Evolutionary conservation across 2,888 invertebrate genomes (phyloP).

Genomic region (Stenodera caucasica): DNA sequence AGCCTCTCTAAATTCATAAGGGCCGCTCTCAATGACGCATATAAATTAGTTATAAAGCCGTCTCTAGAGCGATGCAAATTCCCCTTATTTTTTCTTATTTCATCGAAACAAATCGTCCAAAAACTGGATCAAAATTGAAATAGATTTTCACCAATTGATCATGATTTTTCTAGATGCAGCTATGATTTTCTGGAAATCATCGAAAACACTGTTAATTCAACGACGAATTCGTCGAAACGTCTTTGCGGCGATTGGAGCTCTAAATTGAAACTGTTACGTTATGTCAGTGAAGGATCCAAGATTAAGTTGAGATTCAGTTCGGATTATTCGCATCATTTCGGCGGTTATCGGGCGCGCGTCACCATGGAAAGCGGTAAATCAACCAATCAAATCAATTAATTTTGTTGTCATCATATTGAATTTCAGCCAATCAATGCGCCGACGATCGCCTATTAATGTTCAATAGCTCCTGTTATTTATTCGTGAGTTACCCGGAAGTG

Average conservation of each 20-base stretch:
- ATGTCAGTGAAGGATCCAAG: conserved; percentile 65
- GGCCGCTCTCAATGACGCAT: too few species aligned
- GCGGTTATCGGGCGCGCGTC: conserved; percentile 73
- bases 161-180: conserved; percentile 65
- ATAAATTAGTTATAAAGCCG: too few species aligned
- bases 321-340: conserved; percentile 77
- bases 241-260: conserved; percentile 82
- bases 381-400: too few species aligned
- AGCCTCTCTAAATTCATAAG: too few species aligned
- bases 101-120: too few species aligned
- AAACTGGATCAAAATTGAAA: too few species aligned
- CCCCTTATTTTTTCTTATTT: too few species aligned
- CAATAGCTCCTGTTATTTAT: conserved; percentile 74
- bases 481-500: conserved; percentile 75
- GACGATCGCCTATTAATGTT: conserved; percentile 70
- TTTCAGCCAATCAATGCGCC: conserved; percentile 68
- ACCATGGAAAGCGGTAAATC: conserved; percentile 75
- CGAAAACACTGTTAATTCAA: conserved; percentile 50
- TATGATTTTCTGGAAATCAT: conserved; percentile 77
- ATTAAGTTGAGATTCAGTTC: conserved; percentile 71
- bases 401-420: too few species aligned
- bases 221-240: conserved; percentile 46
- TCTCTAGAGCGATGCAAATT: too few species aligned
- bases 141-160: too few species aligned
- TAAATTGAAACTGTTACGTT: conserved; percentile 71